phyloP scores from a whole-genome alignment of 2,888 invertebrate genomes.

The Macroteleia sp. region DNA sequence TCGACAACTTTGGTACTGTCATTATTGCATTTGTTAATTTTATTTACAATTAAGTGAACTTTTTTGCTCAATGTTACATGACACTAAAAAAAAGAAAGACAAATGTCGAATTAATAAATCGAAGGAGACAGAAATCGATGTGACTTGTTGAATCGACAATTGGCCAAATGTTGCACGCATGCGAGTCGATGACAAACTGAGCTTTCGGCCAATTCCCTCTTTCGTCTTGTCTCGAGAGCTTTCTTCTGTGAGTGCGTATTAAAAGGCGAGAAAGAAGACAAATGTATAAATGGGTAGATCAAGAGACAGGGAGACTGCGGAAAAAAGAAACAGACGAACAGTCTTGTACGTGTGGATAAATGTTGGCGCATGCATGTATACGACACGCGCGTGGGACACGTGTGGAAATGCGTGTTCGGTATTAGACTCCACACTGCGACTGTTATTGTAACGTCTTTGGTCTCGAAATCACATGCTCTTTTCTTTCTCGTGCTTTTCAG shows the following conservation, averaged over 20 bases:
- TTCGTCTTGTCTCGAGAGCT: constrained; percentile 45
- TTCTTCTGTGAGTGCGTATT: constrained; percentile 54
- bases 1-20: too few relatives aligned
- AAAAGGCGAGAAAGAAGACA: constrained; percentile 58
- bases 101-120: too few relatives aligned
- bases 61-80: too few relatives aligned
- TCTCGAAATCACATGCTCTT: constrained; percentile 29
- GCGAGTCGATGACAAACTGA: constrained; percentile 62
- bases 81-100: too few relatives aligned
- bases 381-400: constrained; percentile 33
- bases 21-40: too few relatives aligned
- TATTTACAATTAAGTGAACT: too few relatives aligned
- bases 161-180: constrained; percentile 26
- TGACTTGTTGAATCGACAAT: too few relatives aligned
- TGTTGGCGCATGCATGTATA: constrained; percentile 20
- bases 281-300: constrained; percentile 57
- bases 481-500: constrained; percentile 25
- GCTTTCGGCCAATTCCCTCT: constrained; percentile 40
- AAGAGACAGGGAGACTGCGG: constrained; percentile 50
- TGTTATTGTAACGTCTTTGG: constrained; percentile 55
- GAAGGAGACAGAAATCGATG: too few relatives aligned
- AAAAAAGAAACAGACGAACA: constrained; percentile 48
- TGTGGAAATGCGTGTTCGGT: constrained; percentile 50
- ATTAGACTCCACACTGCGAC: constrained; percentile 18
- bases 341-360: constrained; percentile 26